A percentile compares a stretch with the other conserved stretches of the same genome.
These are phyloP conservation scores for Labeo calbasu DNA, from an alignment of 2,797 vertebrate genomes.

Conservation along the genomic window DNA sequence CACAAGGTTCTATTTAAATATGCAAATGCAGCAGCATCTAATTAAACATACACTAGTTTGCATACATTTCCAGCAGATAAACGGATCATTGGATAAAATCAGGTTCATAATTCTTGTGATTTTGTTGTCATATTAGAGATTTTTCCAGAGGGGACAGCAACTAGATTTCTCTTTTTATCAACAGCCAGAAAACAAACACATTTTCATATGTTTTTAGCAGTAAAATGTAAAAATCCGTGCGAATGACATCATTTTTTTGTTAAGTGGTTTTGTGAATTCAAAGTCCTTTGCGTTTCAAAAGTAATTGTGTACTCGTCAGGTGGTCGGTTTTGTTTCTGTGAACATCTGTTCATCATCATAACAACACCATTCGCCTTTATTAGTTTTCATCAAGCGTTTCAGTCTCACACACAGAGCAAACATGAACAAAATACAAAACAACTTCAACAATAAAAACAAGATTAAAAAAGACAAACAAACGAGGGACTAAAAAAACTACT, in stretches of 20 bases:
- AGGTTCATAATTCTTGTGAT: not conserved
- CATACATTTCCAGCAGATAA: not conserved
- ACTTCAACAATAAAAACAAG: constrained; percentile 54
- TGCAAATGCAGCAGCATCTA: not conserved
- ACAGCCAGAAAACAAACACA: not conserved
- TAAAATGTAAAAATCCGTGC: not conserved
- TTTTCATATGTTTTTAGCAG: too few relatives aligned
- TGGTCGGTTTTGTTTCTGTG: not conserved
- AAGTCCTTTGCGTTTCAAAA: not conserved
- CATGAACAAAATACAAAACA: constrained; percentile 65
- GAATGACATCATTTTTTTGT: not conserved
- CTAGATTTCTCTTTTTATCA: not conserved
- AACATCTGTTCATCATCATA: constrained; percentile 35
- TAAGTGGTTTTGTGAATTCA: too few relatives aligned
- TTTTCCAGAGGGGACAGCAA: not conserved
- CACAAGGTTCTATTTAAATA: not conserved
- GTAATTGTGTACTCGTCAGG: not conserved
- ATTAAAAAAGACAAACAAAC: constrained; percentile 54
- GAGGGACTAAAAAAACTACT: constrained; percentile 28
- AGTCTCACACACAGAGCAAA: constrained; percentile 72
- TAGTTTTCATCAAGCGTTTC: constrained; percentile 59
- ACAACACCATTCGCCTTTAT: constrained; percentile 73
- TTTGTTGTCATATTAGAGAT: not conserved
- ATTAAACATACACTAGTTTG: not conserved
- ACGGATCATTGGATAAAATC: not conserved